Conservation (phyloP, 2,797 vertebrate genomes). For the Gila robusta region DNA sequence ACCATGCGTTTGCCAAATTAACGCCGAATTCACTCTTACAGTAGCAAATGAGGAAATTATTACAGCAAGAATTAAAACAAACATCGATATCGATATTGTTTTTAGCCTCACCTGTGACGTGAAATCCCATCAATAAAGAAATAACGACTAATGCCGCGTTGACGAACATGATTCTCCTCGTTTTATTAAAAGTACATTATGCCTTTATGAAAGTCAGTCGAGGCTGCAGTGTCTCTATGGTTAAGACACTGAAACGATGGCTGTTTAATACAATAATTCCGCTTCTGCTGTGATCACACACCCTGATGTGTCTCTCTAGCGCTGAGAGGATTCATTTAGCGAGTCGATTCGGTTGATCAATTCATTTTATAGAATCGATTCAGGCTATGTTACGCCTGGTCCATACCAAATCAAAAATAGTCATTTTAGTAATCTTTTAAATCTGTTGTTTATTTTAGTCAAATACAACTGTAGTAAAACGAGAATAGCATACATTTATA, state of each 20-base stretch:
- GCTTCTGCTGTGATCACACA: conserved; percentile 25
- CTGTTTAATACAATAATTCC: conserved; percentile 17
- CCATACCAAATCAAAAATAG: background rate
- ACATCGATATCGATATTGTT: background rate
- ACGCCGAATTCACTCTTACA: background rate
- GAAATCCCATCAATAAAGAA: conserved; percentile 26
- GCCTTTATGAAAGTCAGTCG: background rate
- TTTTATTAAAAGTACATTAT: conserved; percentile 1
- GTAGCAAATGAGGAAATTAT: background rate
- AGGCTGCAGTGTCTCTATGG: background rate
- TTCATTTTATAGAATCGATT: background rate
- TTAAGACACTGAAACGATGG: background rate
- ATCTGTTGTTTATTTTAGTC: background rate
- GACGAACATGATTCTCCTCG: conserved; percentile 14
- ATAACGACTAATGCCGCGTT: conserved; percentile 18
- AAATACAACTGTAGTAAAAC: background rate
- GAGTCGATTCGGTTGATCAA: background rate
- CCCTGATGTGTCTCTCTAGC: conserved; percentile 1
- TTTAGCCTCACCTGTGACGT: conserved; percentile 38
- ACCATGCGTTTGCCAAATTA: background rate
- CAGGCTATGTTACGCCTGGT: background rate
- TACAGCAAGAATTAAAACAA: background rate
- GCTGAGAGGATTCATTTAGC: background rate
- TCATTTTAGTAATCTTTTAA: background rate
- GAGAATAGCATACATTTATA: background rate